Evolutionary conservation across 2,113 vertebrate genomes (phyloP).

Genomic region (Benitochromis conjunctus): DNA sequence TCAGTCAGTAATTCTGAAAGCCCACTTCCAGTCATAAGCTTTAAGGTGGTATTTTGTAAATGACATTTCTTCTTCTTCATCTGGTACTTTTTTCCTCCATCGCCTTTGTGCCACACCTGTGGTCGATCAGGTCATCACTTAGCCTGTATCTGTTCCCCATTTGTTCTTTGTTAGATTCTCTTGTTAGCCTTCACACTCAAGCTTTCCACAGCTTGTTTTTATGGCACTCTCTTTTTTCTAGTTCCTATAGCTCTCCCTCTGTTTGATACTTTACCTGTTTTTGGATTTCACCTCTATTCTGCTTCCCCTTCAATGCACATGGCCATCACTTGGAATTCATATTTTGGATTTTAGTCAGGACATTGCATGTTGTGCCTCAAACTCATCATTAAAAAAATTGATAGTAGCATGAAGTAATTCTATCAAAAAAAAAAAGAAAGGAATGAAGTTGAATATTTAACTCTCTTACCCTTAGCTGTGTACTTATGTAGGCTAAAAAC

Average conservation of each 20-base stretch:
- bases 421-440: too few species aligned
- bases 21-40: not conserved
- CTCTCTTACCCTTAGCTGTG: not conserved
- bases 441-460: not conserved
- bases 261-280: not conserved
- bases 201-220: not conserved
- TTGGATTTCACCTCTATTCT: not conserved
- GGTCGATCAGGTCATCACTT: not conserved
- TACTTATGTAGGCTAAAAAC: not conserved
- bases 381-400: not conserved
- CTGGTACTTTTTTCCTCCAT: not conserved
- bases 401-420: not conserved
- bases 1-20: not conserved
- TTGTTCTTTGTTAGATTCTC: not conserved
- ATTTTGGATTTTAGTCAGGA: not conserved
- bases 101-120: not conserved
- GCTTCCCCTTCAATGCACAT: not conserved
- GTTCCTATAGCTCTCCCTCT: not conserved
- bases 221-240: not conserved
- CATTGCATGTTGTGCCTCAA: not conserved
- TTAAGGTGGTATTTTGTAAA: not conserved
- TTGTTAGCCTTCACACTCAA: not conserved
- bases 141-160: not conserved
- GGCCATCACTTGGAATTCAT: not conserved
- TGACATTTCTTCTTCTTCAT: not conserved